A percentile compares a stretch with the other conserved stretches of the same genome.
phyloP scores from a whole-genome alignment of 1,140 invertebrate genomes.

The Cryptotermes secundus region DNA sequence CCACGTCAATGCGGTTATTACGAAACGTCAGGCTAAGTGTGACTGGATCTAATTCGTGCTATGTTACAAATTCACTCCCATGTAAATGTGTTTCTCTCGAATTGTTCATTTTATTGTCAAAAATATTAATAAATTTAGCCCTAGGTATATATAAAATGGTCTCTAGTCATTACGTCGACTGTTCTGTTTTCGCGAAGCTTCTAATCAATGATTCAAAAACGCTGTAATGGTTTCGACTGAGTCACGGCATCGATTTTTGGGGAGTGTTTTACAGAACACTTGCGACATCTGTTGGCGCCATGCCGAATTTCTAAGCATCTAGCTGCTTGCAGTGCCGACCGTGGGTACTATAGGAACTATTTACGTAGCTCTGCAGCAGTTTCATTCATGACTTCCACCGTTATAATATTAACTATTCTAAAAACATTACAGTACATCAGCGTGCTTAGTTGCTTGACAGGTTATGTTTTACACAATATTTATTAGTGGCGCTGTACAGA shows the following conservation, averaged over 20 bases:
- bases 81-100: no score
- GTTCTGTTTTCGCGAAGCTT: not conserved
- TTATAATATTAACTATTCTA: not conserved
- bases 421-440: not conserved
- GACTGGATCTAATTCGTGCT: no score
- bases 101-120: no score
- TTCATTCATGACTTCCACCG: not conserved
- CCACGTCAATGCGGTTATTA: no score
- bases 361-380: not conserved
- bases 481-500: no score
- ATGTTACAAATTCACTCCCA: no score
- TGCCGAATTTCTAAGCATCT: not conserved
- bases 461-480: no score
- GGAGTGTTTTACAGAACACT: not conserved
- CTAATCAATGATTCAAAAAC: conserved; percentile 7
- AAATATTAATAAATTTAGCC: no score
- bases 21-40: no score
- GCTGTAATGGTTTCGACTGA: not conserved
- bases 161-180: not conserved
- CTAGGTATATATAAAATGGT: no score
- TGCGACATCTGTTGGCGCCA: not conserved
- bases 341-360: not conserved
- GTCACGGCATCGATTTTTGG: conserved; percentile 7
- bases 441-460: no score
- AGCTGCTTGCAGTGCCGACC: not conserved